These are phyloP conservation scores for Oligia strigilis DNA, from an alignment of 2,888 invertebrate species.

Conservation along the genomic window DNA sequence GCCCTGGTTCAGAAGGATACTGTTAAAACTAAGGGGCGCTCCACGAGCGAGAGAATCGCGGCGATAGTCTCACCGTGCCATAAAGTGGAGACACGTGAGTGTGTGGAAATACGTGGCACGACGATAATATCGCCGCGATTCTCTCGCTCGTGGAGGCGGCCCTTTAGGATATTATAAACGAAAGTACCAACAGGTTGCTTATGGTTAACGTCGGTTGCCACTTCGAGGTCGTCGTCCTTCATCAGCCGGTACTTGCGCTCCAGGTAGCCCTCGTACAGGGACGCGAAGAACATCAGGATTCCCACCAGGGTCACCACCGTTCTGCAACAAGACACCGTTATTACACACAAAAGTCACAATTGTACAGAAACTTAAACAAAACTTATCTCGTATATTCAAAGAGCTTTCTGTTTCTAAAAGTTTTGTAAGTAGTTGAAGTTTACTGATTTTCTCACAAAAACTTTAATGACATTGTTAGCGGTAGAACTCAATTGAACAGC, in stretches of 20 bases:
- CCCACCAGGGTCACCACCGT: slow-evolving; percentile 86
- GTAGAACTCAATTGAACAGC: slow-evolving; percentile 48
- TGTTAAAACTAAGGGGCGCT: slow-evolving; percentile 16
- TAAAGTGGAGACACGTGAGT: too few species aligned
- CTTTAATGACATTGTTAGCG: slow-evolving; percentile 26
- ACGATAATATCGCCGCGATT: too few species aligned
- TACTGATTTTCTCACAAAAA: neutral
- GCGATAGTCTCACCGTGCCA: too few species aligned
- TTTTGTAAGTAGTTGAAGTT: neutral
- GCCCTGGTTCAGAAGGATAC: neutral
- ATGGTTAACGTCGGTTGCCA: slow-evolving; percentile 84
- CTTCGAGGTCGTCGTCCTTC: slow-evolving; percentile 86
- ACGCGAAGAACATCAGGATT: slow-evolving; percentile 91
- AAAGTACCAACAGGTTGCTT: slow-evolving; percentile 86
- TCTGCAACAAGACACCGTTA: slow-evolving; percentile 78
- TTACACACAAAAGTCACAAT: neutral
- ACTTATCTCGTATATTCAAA: neutral
- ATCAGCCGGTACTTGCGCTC: slow-evolving; percentile 84
- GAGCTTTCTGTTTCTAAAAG: neutral
- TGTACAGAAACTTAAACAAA: neutral
- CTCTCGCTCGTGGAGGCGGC: too few species aligned
- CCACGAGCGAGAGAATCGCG: too few species aligned
- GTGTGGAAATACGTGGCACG: too few species aligned
- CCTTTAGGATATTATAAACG: slow-evolving; percentile 64
- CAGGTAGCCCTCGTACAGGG: slow-evolving; percentile 91